Conservation (phyloP, 2,888 invertebrate genomes). For the Tachina fera region DNA sequence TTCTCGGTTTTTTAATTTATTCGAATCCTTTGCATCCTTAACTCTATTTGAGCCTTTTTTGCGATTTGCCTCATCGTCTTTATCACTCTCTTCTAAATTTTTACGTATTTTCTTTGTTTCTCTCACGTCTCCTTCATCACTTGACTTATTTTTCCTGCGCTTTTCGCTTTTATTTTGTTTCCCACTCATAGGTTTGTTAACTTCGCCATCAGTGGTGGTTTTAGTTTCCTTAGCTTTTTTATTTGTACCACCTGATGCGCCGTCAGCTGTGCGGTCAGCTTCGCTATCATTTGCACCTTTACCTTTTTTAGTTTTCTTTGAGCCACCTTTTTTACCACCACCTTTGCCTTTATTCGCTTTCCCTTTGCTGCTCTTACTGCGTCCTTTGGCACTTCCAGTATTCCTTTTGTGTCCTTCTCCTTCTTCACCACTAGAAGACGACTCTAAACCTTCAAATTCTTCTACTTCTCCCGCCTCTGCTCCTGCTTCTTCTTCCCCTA, state of each 20-base stretch:
- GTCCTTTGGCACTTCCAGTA: not conserved
- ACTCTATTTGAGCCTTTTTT: not conserved
- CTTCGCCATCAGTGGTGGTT: not conserved
- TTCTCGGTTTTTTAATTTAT: not conserved
- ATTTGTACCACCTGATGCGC: not conserved
- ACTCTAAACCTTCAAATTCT: constrained; percentile 69
- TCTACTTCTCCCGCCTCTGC: constrained; percentile 35
- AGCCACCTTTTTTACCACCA: not conserved
- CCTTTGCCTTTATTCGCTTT: constrained; percentile 11
- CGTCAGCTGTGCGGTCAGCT: not conserved
- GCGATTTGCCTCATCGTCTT: not conserved
- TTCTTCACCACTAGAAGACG: constrained; percentile 72
- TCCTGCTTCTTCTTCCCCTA: constrained; percentile 70
- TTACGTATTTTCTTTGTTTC: not conserved
- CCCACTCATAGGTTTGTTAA: not conserved
- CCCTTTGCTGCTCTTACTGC: constrained; percentile 1
- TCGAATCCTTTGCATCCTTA: not conserved
- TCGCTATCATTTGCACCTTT: constrained; percentile 13
- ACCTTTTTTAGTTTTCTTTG: constrained; percentile 26
- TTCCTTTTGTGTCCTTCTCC: constrained; percentile 43
- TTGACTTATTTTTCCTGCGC: not conserved
- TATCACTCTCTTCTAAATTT: not conserved
- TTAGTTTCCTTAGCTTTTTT: not conserved
- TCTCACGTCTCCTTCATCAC: not conserved
- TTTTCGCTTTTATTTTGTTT: not conserved